These are phyloP conservation scores for Enteromius paludinosus DNA, from an alignment of 2,797 vertebrate genomes.

Conservation along the genomic window DNA sequence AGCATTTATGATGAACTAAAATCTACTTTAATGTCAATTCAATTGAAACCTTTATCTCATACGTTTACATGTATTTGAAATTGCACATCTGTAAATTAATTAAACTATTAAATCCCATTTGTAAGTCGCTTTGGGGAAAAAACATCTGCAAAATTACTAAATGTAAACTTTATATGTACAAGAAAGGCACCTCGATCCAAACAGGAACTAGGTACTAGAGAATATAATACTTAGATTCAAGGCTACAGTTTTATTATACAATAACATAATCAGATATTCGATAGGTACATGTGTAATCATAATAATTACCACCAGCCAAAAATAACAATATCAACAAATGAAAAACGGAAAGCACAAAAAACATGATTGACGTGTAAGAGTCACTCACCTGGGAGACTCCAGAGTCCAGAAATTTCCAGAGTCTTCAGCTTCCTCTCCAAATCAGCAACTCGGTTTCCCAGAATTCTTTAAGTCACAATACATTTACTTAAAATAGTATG, in stretches of 20 bases:
- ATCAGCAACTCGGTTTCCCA: slow-evolving; percentile 93
- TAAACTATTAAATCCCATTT: too few relatives aligned
- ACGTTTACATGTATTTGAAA: background rate
- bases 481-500: background rate
- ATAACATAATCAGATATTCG: background rate
- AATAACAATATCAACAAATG: background rate
- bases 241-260: background rate
- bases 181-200: background rate
- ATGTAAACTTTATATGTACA: background rate
- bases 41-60: too few relatives aligned
- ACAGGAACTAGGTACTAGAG: background rate
- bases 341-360: background rate
- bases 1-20: background rate
- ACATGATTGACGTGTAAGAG: background rate
- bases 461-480: slow-evolving; percentile 80
- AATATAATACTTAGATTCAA: background rate
- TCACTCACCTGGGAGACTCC: slow-evolving; percentile 93
- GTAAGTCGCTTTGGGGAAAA: too few relatives aligned
- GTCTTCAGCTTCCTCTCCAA: slow-evolving; percentile 95
- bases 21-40: background rate
- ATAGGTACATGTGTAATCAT: background rate
- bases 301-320: background rate
- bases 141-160: too few relatives aligned
- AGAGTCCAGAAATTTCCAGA: slow-evolving; percentile 95
- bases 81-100: background rate